Base-by-base conservation (phyloP, 1,140 invertebrate species). In the Calliopsis andreniformis region DNA sequence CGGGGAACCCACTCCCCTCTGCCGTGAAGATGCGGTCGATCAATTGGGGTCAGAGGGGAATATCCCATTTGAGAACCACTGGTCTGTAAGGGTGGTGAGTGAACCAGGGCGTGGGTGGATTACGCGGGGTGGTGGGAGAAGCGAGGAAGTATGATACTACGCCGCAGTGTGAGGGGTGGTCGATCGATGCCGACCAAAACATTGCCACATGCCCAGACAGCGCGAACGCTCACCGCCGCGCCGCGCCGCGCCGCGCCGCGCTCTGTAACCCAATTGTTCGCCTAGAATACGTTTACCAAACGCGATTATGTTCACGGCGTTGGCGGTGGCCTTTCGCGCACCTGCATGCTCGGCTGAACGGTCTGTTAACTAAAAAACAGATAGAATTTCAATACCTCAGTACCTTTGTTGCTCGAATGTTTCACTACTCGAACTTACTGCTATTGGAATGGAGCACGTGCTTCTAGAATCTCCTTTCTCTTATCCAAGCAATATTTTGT, bases 151-250 rank as follows among this genome's bases (percentile, higher is more conserved):
- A 82, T 78, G 81, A 87, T 87, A 87, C 86, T 90, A 89, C 88
- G 87, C 78, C 86, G 88, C 87, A 87, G 87, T 83, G 81, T 85
- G 86, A 84, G 83, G 80, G 83, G 66, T 63, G 81, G 70, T 67
- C 86, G 90, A 92, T 91, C 91, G 90, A 92, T 91, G 86, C 80
- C 86, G 88, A 87, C 90, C 91, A 92, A 92, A 92, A 92, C 91
- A 92, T 92, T 91, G 89, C 89, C 91, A 92, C 91, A 91, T 92
- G 91, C 89, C 90, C 85, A 79, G 70, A 59, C 67, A 69, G 78
- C 80, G 71, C 85, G 53, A 53, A 62, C 20, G n/a, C 39, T 47
- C 45, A 58, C 18, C 28, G 0, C 4, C 35, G n/a, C n/a, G n/a
- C n/a, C n/a, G n/a, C n/a, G n/a, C n/a, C n/a, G n/a, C n/a, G n/a